Conservation (phyloP, 2,113 vertebrate genomes). For the Egretta garzetta region DNA sequence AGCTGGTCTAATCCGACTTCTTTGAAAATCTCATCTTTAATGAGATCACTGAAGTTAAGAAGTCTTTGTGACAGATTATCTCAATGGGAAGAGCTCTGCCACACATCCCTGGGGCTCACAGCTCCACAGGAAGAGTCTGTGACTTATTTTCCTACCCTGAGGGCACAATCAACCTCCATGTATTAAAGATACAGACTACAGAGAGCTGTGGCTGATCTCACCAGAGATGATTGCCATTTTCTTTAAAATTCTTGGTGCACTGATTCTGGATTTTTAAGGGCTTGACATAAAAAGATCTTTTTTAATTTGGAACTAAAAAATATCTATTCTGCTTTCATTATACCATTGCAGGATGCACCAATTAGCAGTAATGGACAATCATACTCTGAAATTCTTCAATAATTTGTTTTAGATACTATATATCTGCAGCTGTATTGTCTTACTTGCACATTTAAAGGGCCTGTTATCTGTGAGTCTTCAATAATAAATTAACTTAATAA, state of each 20-base stretch:
- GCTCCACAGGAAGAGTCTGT: background rate
- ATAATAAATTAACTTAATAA: constrained; percentile 39
- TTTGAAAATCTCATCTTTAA: background rate
- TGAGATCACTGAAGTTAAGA: background rate
- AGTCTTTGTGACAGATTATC: background rate
- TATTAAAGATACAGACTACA: background rate
- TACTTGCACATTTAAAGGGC: background rate
- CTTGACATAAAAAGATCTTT: background rate
- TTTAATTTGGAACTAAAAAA: background rate
- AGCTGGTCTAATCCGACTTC: background rate
- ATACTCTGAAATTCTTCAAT: background rate
- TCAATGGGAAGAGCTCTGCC: background rate
- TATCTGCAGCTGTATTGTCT: background rate
- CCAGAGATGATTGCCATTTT: background rate
- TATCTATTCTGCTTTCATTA: background rate
- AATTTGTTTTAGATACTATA: background rate
- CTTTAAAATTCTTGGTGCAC: background rate
- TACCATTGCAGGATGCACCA: background rate
- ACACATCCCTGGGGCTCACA: background rate
- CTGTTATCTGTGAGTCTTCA: background rate
- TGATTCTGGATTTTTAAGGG: background rate
- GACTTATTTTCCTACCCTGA: background rate
- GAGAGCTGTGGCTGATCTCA: background rate
- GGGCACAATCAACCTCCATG: background rate
- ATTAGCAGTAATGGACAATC: background rate